These are phyloP conservation scores for Hemibagrus wyckioides DNA, from an alignment of 2,113 vertebrate species.

Conservation along the genomic window DNA sequence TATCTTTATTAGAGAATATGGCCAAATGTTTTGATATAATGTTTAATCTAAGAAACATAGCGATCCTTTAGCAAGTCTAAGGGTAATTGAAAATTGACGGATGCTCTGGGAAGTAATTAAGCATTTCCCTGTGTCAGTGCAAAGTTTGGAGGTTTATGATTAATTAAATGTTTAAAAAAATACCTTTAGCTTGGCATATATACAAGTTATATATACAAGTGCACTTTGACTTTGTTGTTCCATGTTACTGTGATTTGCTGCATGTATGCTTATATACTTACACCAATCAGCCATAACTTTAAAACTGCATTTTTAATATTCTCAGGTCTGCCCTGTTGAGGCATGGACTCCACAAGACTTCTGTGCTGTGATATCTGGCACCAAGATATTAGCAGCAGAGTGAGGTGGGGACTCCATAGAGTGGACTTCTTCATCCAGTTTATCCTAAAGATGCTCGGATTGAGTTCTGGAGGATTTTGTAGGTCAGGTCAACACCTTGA, in stretches of 20 bases:
- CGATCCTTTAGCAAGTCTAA: conserved; percentile 5
- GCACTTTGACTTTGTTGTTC: neutral
- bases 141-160: conserved; percentile 26
- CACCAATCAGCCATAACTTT: no score
- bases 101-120: conserved; percentile 24
- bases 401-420: no score
- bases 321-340: no score
- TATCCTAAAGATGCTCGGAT: no score
- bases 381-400: no score
- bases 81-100: conserved; percentile 28
- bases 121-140: neutral
- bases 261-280: neutral
- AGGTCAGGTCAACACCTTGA: no score
- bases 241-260: neutral
- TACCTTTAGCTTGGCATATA: neutral
- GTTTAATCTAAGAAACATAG: neutral
- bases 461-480: no score
- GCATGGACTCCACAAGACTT: no score
- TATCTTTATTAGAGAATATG: conserved; percentile 23
- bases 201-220: neutral
- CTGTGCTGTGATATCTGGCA: no score
- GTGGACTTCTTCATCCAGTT: no score
- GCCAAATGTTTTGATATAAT: neutral
- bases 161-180: neutral
- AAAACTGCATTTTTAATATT: no score